Evolutionary conservation across 2,113 vertebrate species (phyloP).

Genomic region (Platanista minor): DNA sequence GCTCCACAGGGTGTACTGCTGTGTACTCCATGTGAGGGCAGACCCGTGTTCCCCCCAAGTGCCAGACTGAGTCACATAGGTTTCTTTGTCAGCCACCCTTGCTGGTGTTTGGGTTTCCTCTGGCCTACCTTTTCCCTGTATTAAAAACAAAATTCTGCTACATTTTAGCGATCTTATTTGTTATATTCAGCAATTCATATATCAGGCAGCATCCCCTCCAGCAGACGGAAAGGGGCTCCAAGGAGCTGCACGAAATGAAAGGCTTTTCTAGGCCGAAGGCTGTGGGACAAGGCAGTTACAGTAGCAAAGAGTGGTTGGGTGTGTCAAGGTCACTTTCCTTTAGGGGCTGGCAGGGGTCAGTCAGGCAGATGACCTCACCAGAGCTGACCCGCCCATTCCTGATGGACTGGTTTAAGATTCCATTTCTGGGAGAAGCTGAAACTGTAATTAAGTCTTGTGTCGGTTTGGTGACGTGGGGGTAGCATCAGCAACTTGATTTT

Average conservation of each 20-base stretch:
- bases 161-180: neutral
- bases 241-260: neutral
- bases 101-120: neutral
- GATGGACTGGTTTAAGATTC: neutral
- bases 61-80: neutral
- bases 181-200: neutral
- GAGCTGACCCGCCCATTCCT: neutral
- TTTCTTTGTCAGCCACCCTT: neutral
- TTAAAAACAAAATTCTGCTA: neutral
- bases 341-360: neutral
- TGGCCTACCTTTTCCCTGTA: neutral
- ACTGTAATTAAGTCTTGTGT: neutral
- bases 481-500: neutral
- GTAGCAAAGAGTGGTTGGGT: accelerated
- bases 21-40: no score
- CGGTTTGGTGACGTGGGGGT: neutral
- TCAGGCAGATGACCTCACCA: neutral
- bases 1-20: no score
- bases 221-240: neutral
- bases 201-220: neutral
- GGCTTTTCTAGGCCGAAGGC: neutral
- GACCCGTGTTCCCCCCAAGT: neutral
- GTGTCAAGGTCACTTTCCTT: accelerated
- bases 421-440: neutral
- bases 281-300: no score